Percentiles rank a stretch among this genome's conserved stretches.
phyloP scores from a whole-genome alignment of 2,797 vertebrate genomes.

The Triplophysa bombifrons region DNA sequence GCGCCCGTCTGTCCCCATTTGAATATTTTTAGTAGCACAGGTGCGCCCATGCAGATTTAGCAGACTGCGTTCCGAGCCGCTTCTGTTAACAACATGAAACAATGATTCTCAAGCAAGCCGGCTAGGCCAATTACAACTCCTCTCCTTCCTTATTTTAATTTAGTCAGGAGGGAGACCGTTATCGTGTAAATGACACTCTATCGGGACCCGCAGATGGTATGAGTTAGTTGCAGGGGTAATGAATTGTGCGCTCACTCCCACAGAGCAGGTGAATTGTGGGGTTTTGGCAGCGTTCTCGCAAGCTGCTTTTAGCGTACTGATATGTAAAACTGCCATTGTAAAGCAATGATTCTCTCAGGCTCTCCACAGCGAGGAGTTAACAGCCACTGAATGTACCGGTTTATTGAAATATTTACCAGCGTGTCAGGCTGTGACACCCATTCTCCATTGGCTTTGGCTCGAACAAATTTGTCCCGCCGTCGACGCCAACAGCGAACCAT shows the following conservation, averaged over 20 bases:
- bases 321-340: slow-evolving; percentile 17
- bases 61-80: slow-evolving; percentile 42
- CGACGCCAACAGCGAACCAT: slow-evolving; percentile 59
- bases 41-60: slow-evolving; percentile 58
- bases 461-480: slow-evolving; percentile 70
- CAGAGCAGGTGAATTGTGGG: slow-evolving; percentile 43
- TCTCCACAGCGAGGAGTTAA: slow-evolving; percentile 16
- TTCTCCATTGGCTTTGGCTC: slow-evolving; percentile 59
- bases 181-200: slow-evolving; percentile 73
- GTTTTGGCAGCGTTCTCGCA: slow-evolving; percentile 8
- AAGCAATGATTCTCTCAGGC: slow-evolving; percentile 8
- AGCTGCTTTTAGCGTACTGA: slow-evolving; percentile 21
- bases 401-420: slow-evolving; percentile 61
- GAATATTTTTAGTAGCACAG: slow-evolving; percentile 68
- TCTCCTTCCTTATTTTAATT: slow-evolving; percentile 70
- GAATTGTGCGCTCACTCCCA: slow-evolving; percentile 33
- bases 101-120: slow-evolving; percentile 52
- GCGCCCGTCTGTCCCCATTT: slow-evolving; percentile 64
- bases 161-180: slow-evolving; percentile 75
- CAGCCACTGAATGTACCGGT: slow-evolving; percentile 56
- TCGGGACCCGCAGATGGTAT: slow-evolving; percentile 52
- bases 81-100: slow-evolving; percentile 46
- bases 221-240: slow-evolving; percentile 44
- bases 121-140: slow-evolving; percentile 72
- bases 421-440: slow-evolving; percentile 54